Evolutionary conservation across 2,888 invertebrate species (phyloP).

Genomic region (Odontocerum albicorne): DNA sequence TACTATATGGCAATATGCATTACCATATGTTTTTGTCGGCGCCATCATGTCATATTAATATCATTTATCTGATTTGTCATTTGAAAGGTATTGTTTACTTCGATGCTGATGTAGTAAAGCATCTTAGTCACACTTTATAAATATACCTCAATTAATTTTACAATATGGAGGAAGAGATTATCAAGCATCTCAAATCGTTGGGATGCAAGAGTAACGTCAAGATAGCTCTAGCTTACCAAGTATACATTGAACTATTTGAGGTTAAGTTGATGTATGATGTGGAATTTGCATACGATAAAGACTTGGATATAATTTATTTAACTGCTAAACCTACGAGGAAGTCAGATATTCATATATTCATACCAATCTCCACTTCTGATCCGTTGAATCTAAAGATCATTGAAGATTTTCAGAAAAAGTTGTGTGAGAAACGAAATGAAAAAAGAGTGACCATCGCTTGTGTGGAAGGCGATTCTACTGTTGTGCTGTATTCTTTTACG

Average conservation of each 20-base stretch:
- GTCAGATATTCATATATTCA: constrained; percentile 51
- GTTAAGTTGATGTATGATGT: constrained; percentile 55
- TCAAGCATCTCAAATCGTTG: constrained; percentile 50
- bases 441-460: constrained; percentile 53
- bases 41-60: too few relatives aligned
- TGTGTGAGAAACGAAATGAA: constrained; percentile 52
- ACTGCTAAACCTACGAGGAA: constrained; percentile 49
- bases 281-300: constrained; percentile 52
- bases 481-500: constrained; percentile 52
- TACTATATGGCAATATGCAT: too few relatives aligned
- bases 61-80: too few relatives aligned
- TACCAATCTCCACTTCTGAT: constrained; percentile 46
- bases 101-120: too few relatives aligned
- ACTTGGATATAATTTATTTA: constrained; percentile 48
- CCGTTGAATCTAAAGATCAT: constrained; percentile 47
- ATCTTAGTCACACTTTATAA: too few relatives aligned
- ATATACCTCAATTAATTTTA: too few relatives aligned
- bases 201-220: constrained; percentile 50
- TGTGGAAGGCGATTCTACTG: constrained; percentile 51
- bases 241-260: constrained; percentile 52
- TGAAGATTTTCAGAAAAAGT: constrained; percentile 49
- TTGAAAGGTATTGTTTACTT: too few relatives aligned
- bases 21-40: too few relatives aligned
- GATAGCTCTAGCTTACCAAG: constrained; percentile 49
- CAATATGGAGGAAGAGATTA: constrained; percentile 49